These are phyloP conservation scores for Lampris incognitus DNA, from an alignment of 2,113 vertebrate genomes.

Conservation along the genomic window DNA sequence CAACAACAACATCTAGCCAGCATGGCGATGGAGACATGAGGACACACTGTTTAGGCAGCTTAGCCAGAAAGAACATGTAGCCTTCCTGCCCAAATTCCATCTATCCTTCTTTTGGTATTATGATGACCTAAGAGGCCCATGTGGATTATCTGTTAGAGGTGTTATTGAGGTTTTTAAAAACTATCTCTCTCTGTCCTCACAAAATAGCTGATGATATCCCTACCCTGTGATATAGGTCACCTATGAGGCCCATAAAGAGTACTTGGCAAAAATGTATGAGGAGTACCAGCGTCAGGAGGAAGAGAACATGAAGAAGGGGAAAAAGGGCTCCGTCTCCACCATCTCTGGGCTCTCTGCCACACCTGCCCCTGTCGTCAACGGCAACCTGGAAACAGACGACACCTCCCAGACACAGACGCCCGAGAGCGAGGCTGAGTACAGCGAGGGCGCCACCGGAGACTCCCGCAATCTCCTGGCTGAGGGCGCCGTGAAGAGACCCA, in stretches of 20 bases:
- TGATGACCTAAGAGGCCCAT: conserved; percentile 29
- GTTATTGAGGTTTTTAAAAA: conserved; percentile 34
- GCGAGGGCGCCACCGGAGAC: conserved; percentile 78
- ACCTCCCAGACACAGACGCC: conserved; percentile 96
- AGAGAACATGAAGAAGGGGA: conserved; percentile 98
- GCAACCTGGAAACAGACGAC: conserved; percentile 95
- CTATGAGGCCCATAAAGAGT: conserved; percentile 98
- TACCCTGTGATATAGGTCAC: conserved; percentile 87
- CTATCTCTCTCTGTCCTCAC: conserved; percentile 25
- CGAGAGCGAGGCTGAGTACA: conserved; percentile 95
- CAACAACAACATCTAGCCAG: no score
- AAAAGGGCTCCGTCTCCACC: conserved; percentile 97
- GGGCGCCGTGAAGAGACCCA: conserved; percentile 84
- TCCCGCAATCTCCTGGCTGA: conserved; percentile 92
- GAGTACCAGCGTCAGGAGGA: conserved; percentile 99
- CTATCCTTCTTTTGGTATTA: neutral
- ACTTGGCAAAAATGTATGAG: conserved; percentile 99
- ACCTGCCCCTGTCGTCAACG: conserved; percentile 89
- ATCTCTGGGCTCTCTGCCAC: conserved; percentile 97
- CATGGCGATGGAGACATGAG: neutral
- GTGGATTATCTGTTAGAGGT: conserved; percentile 13
- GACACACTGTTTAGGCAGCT: conserved; percentile 27
- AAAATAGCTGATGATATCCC: conserved; percentile 11
- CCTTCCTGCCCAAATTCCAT: conserved; percentile 39
- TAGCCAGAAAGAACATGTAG: conserved; percentile 18